These are phyloP conservation scores for Paedocypris micromegethes DNA, from an alignment of 2,797 vertebrate genomes.

Conservation along the genomic window DNA sequence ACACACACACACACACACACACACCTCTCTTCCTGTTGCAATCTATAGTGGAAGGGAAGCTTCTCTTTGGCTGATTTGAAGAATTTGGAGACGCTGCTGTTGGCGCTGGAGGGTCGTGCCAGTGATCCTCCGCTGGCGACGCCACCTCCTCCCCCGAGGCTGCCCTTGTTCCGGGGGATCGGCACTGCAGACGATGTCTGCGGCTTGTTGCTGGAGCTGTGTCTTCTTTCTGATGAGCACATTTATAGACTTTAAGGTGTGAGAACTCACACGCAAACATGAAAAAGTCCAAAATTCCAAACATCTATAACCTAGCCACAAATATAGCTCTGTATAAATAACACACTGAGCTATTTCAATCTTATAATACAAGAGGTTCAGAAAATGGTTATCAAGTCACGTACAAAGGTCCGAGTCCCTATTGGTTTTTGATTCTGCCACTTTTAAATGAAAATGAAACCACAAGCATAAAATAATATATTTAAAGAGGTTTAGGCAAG, in stretches of 20 bases:
- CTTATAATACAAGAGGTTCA: no score
- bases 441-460: no score
- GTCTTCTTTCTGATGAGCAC: slow-evolving; percentile 88
- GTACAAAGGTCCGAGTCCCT: no score
- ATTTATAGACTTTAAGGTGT: background rate
- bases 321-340: no score
- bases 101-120: slow-evolving; percentile 72
- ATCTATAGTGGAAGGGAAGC: slow-evolving; percentile 80
- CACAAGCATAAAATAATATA: no score
- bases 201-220: slow-evolving; percentile 85
- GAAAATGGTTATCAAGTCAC: no score
- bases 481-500: no score
- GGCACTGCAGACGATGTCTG: slow-evolving; percentile 74
- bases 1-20: slow-evolving; percentile 11
- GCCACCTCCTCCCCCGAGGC: slow-evolving; percentile 58
- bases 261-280: background rate
- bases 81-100: slow-evolving; percentile 79
- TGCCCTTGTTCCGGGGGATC: slow-evolving; percentile 67
- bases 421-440: no score
- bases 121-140: slow-evolving; percentile 61
- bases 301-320: background rate
- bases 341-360: no score
- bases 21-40: slow-evolving; percentile 74
- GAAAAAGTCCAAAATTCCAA: background rate
- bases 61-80: slow-evolving; percentile 98